Base-by-base conservation (phyloP, 1,140 invertebrate species). In the Euwallacea fornicatus region DNA sequence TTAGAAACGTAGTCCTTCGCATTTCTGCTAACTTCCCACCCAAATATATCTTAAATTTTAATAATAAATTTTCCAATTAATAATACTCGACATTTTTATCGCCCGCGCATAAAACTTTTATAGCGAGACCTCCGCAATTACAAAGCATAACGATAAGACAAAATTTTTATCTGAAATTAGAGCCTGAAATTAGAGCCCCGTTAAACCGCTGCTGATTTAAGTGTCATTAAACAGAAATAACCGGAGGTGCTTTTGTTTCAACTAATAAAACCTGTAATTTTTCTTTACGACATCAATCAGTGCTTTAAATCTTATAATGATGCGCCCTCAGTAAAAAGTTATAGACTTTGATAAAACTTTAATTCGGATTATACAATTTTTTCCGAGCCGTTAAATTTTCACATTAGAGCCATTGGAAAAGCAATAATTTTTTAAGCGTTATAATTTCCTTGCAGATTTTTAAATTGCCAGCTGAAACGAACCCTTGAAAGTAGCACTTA, bases 161-260 rank as follows among this genome's bases (percentile, higher is more conserved):
- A 33, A 33, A 10, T 58, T 58, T 58, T 58, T 58, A 58, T 58
- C 55, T 58, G n/a, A 33, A 58, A 58, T 58, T 50, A 50, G 46
- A 50, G 46, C 55, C 21, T 33, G 21, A 33, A 33, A 33, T 33
- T 50, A 50, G 46, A 50, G 46, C 55, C 55, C n/a, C 55, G 21
- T 58, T 58, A 58, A 58, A 58, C 55, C 55, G 55, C n/a, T 16
- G 21, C 55, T 58, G n/a, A 58, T 15, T 58, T 58, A 58, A n/a
- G 55, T 58, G 55, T 41, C 55, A 58, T 58, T 58, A 58, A 58
- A 58, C 55, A n/a, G 55, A 15, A 58, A 50, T 58, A 58, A 33
- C 55, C 21, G 55, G 55, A 15, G n/a, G 55, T 7, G 55, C 55
- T 58, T 58, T 58, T 58, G 55, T 58, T 58, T 58, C 55, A 58